A percentile compares a stretch with the other conserved stretches of the same genome.
These are phyloP conservation scores for Hecatera dysodea DNA, from an alignment of 2,888 invertebrate genomes.

Conservation along the genomic window DNA sequence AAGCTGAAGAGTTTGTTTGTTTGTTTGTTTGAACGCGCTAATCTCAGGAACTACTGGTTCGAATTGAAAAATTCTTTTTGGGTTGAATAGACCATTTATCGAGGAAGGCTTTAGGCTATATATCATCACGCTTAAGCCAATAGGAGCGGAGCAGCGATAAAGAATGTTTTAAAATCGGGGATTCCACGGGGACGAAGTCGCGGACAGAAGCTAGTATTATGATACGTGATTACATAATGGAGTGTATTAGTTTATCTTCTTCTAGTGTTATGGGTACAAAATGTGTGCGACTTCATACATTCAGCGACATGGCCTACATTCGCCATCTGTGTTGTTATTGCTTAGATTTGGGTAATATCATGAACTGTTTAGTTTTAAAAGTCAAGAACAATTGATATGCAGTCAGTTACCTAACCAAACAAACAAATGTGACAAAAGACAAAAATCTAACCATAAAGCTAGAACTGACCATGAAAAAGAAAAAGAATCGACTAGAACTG, in stretches of 20 bases:
- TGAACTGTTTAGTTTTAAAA: slow-evolving; percentile 12
- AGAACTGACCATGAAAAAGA: not conserved
- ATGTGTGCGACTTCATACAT: slow-evolving; percentile 31
- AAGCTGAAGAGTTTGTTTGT: too few species aligned
- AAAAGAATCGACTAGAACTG: not conserved
- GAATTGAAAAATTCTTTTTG: too few species aligned
- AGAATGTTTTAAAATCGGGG: too few species aligned
- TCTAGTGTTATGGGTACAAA: slow-evolving; percentile 21
- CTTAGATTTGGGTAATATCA: slow-evolving; percentile 38
- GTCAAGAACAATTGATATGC: not conserved
- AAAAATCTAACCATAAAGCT: not conserved
- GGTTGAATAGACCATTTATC: too few species aligned
- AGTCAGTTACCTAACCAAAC: not conserved
- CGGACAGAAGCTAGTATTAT: too few species aligned
- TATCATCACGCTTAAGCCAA: too few species aligned
- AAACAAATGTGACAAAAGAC: not conserved
- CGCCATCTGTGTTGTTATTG: slow-evolving; percentile 54
- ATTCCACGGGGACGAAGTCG: too few species aligned
- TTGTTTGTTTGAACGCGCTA: too few species aligned
- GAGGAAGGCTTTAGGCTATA: too few species aligned
- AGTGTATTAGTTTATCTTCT: slow-evolving; percentile 7
- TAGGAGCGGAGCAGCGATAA: too few species aligned
- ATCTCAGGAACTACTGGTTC: too few species aligned
- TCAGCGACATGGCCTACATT: slow-evolving; percentile 44
- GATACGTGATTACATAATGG: slow-evolving; percentile 23